phyloP scores from a whole-genome alignment of 2,797 vertebrate species.

The Myotis myotis region DNA sequence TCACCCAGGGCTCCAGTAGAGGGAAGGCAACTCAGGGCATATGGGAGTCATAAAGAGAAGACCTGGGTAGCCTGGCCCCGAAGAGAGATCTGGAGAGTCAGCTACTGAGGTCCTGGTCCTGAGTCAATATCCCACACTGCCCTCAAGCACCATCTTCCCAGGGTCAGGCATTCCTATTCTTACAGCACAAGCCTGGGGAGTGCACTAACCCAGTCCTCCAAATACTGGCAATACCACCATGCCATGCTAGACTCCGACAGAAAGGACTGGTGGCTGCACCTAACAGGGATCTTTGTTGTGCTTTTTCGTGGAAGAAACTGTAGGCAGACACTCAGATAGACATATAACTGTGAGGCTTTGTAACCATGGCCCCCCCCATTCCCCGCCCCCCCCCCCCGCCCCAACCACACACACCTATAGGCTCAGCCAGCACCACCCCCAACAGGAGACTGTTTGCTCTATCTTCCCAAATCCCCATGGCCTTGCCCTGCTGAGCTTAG shows the following conservation, averaged over 20 bases:
- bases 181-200: background rate
- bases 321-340: background rate
- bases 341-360: background rate
- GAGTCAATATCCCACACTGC: background rate
- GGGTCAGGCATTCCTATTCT: background rate
- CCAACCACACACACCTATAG: background rate
- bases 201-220: background rate
- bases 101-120: background rate
- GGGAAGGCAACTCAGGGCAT: background rate
- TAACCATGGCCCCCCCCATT: background rate
- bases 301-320: background rate
- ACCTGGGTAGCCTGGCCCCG: background rate
- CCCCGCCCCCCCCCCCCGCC: fast-evolving
- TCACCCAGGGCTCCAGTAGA: background rate
- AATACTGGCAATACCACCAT: background rate
- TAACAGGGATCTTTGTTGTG: background rate
- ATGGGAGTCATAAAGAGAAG: background rate
- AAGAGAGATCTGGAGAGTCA: background rate
- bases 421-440: background rate
- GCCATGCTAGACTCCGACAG: background rate
- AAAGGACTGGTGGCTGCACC: background rate
- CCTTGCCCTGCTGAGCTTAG: background rate
- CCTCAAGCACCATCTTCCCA: background rate
- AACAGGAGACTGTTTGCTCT: background rate
- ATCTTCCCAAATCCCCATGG: background rate